Evolutionary conservation across 2,113 vertebrate species (phyloP), one percentile per base, ranked within the genome.

Genomic region (Ceratotherium simum): DNA sequence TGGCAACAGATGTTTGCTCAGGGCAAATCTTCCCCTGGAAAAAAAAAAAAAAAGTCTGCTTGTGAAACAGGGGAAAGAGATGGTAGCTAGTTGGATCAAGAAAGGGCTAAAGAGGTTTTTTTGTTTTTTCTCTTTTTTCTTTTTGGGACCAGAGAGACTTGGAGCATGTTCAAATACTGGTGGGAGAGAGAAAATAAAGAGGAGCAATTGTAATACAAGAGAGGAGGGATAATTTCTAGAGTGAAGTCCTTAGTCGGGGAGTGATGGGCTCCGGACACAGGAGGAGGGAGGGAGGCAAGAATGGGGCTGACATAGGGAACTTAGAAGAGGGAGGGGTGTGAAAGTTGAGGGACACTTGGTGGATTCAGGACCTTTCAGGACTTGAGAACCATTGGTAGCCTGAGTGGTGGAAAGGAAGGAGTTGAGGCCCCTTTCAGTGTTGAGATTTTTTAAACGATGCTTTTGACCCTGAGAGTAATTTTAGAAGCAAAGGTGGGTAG

Each of bases 381-480:
- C 48, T 81, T 69, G n/a, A 86, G 51, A 72, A 83, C 60, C 80
- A 5, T 76, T 85, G 46, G 33, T 75, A 64, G 39, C 51, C 89
- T 51, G 8, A 78, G 17, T 90, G 31, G 13, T 87, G 17, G 73
- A 33, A 62, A 67, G 39, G 36, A 18, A 76, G 39, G 42, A 62
- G 16, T 78, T 58, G 29, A 97, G 23, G 5, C 13, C 16, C 10
- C 31, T 76, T 81, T 89, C 17, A 48, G 16, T 42, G 25, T 62
- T 13, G 13, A 90, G 48, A 60, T 69, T 86, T 87, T 83, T n/a
- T 39, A 72, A 90, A 42, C 72, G 48, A 65, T 82, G 16, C 60
- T 75, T 79, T 87, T 90, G 94, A 88, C 60, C 29, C 73, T 73
- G 76, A 25, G 21, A 85, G 48, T 91, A 46, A 64, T 89, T 97